Percentiles rank a stretch among this genome's conserved stretches.
phyloP scores from a whole-genome alignment of 2,113 vertebrate species.

The Parus major region DNA sequence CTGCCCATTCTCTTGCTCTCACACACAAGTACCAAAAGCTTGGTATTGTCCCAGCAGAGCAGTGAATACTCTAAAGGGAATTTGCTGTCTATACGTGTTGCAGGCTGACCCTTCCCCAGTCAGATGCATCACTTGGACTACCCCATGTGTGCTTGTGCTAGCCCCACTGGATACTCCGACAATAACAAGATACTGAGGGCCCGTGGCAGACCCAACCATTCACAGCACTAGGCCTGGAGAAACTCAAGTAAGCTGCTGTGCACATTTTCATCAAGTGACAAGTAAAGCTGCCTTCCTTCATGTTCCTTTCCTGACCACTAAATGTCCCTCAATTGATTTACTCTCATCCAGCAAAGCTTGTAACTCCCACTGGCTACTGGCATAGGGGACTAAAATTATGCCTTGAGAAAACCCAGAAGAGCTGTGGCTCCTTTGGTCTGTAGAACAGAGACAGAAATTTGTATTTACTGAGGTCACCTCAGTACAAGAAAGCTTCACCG shows the following conservation, averaged over 20 bases:
- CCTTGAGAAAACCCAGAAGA: not conserved
- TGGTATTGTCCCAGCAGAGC: not conserved
- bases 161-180: not conserved
- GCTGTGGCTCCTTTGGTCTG: not conserved
- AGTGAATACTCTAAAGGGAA: not conserved
- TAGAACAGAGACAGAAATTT: not conserved
- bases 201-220: not conserved
- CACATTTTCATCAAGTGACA: not conserved
- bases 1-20: not conserved
- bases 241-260: not conserved
- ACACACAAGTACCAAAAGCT: not conserved
- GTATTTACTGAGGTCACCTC: constrained; percentile 20
- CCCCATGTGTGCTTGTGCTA: not conserved
- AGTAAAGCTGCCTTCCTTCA: not conserved
- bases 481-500: not conserved
- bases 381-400: not conserved
- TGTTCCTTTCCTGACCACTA: not conserved
- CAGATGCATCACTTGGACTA: not conserved
- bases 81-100: not conserved
- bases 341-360: not conserved
- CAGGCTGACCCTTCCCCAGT: not conserved
- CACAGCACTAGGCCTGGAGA: not conserved
- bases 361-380: not conserved
- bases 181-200: not conserved
- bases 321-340: not conserved